A percentile compares a stretch with the other conserved stretches of the same genome.
Conservation (phyloP, 2,113 vertebrate genomes). For the Phycodurus eques region DNA sequence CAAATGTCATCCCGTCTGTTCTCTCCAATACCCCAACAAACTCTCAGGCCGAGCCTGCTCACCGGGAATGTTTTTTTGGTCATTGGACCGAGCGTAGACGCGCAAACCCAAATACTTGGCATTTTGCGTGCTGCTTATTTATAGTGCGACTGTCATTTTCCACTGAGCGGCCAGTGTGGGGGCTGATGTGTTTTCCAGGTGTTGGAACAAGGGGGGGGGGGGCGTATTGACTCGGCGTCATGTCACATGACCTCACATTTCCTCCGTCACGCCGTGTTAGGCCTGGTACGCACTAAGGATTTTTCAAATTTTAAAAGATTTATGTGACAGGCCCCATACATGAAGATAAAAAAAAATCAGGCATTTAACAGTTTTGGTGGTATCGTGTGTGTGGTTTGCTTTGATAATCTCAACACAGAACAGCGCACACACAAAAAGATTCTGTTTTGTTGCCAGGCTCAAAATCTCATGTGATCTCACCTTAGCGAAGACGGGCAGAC, state of each 20-base stretch:
- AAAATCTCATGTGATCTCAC: background rate
- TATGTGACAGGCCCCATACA: background rate
- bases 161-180: slow-evolving; percentile 40
- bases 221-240: slow-evolving; percentile 11
- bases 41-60: background rate
- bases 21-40: background rate
- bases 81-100: background rate
- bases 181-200: slow-evolving; percentile 67
- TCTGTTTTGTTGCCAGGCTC: background rate
- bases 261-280: slow-evolving; percentile 6
- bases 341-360: background rate
- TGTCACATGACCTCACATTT: slow-evolving; percentile 18
- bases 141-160: slow-evolving; percentile 64
- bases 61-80: slow-evolving; percentile 1
- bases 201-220: slow-evolving; percentile 37
- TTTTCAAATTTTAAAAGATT: background rate
- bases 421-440: background rate
- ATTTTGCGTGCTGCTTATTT: slow-evolving; percentile 61
- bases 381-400: background rate
- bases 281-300: background rate
- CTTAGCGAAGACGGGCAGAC: background rate
- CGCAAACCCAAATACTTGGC: slow-evolving; percentile 40
- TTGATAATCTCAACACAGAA: background rate
- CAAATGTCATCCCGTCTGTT: background rate
- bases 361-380: background rate